Percentiles rank a stretch among this genome's conserved stretches.
Conservation (phyloP, 2,797 vertebrate species). For the Enteromius mattozi region DNA sequence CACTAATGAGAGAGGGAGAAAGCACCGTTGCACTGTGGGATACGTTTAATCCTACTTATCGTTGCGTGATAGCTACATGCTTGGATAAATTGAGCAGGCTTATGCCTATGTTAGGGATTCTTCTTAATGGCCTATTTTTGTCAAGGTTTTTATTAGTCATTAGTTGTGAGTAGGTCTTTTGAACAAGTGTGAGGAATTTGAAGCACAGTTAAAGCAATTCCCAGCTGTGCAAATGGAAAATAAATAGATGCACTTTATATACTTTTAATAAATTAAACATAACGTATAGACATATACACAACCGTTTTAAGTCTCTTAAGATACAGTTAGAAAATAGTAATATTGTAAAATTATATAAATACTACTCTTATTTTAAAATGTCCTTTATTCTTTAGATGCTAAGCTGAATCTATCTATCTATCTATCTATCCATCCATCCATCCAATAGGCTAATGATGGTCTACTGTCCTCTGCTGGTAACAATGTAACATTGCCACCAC, state of each 20-base stretch:
- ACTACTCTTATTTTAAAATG: too few species aligned
- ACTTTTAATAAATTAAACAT: too few species aligned
- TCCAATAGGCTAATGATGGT: neutral
- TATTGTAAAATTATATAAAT: too few species aligned
- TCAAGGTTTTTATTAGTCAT: neutral
- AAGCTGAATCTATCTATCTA: too few species aligned
- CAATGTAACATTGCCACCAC: too few species aligned
- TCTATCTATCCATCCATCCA: too few species aligned
- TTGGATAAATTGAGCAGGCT: slow-evolving; percentile 57
- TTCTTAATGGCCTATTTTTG: slow-evolving; percentile 37
- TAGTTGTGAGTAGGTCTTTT: neutral
- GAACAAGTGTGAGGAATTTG: neutral
- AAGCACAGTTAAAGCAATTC: neutral
- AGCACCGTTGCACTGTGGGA: slow-evolving; percentile 6
- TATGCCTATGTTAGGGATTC: slow-evolving; percentile 49
- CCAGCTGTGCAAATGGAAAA: neutral
- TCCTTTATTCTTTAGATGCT: too few species aligned
- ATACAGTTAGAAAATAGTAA: too few species aligned
- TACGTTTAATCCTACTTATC: slow-evolving; percentile 57
- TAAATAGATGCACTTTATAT: neutral
- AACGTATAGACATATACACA: too few species aligned
- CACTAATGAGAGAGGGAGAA: slow-evolving; percentile 30
- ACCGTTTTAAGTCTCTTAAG: too few species aligned
- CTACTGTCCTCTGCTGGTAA: slow-evolving; percentile 10
- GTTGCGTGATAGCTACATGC: slow-evolving; percentile 43